Conservation (phyloP, 2,888 invertebrate genomes). For the Orgyia antiqua region DNA sequence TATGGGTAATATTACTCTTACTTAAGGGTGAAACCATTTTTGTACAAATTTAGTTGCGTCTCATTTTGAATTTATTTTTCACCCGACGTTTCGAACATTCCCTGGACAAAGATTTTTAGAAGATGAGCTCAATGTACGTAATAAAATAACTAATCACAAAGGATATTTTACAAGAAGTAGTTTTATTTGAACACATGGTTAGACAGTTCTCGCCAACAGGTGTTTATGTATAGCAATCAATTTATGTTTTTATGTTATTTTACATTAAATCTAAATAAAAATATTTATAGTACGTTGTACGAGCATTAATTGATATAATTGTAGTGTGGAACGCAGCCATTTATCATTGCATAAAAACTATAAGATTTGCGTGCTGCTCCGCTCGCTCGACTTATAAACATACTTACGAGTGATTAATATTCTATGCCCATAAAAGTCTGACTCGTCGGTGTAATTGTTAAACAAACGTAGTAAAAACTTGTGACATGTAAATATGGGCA, state of each 20-base stretch:
- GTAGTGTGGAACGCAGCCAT: constrained; percentile 1
- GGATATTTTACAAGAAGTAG: too few relatives aligned
- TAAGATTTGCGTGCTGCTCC: constrained; percentile 11
- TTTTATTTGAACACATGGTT: too few relatives aligned
- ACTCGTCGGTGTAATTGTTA: constrained; percentile 13
- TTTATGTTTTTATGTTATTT: too few relatives aligned
- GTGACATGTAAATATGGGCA: constrained; percentile 16
- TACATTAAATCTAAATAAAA: constrained; percentile 2
- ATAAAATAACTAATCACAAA: too few relatives aligned
- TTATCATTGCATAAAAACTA: constrained; percentile 5
- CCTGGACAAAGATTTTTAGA: too few relatives aligned
- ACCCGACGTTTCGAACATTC: too few relatives aligned
- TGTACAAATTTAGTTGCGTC: too few relatives aligned
- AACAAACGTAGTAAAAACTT: constrained; percentile 14
- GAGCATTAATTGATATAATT: constrained; percentile 1
- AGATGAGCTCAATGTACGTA: too few relatives aligned
- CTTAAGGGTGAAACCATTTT: too few relatives aligned
- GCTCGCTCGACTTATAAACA: background rate
- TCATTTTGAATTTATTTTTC: too few relatives aligned
- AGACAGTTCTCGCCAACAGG: background rate
- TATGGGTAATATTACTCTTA: too few relatives aligned
- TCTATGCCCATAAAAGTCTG: constrained; percentile 4
- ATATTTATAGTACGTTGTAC: background rate
- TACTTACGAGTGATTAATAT: constrained; percentile 8
- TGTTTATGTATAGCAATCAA: too few relatives aligned